Conservation (phyloP, 2,888 invertebrate genomes). For the Abrostola tripartita region DNA sequence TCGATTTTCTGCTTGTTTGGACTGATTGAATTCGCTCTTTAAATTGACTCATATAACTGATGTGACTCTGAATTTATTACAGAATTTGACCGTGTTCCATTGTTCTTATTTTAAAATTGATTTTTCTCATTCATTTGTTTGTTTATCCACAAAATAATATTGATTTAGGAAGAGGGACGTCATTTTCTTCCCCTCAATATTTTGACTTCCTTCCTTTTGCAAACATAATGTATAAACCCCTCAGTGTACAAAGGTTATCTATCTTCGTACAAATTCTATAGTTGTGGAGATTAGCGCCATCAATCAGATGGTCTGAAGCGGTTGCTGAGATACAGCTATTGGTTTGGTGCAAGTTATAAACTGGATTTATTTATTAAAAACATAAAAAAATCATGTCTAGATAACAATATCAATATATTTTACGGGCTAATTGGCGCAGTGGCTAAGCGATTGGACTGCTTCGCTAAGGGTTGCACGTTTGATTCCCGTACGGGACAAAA, state of each 20-base stretch:
- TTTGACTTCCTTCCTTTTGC: conserved; percentile 41
- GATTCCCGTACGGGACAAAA: too few species aligned
- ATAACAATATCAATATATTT: too few species aligned
- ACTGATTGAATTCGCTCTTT: conserved; percentile 83
- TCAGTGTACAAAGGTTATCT: conserved; percentile 65
- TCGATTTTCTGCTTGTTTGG: conserved; percentile 87
- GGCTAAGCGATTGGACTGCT: too few species aligned
- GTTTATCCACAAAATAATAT: conserved; percentile 13
- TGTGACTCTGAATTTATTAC: conserved; percentile 54
- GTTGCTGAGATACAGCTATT: conserved; percentile 69
- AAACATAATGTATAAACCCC: conserved; percentile 58
- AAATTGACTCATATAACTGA: conserved; percentile 75
- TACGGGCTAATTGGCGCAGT: too few species aligned
- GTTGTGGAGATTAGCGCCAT: conserved; percentile 79
- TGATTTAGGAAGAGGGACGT: conserved; percentile 1
- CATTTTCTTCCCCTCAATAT: conserved; percentile 25
- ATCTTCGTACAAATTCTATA: conserved; percentile 73
- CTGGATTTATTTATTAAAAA: conserved; percentile 22
- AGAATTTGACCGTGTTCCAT: conserved; percentile 32
- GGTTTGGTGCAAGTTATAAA: conserved; percentile 60
- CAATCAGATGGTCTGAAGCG: conserved; percentile 76
- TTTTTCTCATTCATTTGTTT: conserved; percentile 17
- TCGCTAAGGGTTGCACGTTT: too few species aligned
- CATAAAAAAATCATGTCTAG: conserved; percentile 4
- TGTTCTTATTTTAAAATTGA: conserved; percentile 8